These are phyloP conservation scores for Hemichromis elongatus DNA, from an alignment of 2,113 vertebrate genomes.

Conservation along the genomic window DNA sequence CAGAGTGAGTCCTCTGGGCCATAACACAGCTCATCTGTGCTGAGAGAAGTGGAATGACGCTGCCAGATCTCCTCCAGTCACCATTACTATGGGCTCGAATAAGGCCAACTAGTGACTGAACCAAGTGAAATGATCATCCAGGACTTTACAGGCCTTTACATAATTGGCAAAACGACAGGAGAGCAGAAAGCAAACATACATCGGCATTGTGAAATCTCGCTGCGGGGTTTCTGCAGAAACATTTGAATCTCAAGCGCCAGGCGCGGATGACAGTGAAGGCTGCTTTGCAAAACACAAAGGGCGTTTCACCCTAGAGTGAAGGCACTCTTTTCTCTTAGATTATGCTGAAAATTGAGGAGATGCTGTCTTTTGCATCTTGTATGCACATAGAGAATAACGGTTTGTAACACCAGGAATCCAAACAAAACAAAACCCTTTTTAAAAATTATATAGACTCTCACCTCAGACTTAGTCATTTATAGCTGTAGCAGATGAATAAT, in stretches of 20 bases:
- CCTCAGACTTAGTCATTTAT: neutral
- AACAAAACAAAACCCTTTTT: neutral
- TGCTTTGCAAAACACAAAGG: constrained; percentile 3
- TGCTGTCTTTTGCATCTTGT: neutral
- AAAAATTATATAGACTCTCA: neutral
- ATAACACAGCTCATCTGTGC: neutral
- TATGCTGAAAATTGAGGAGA: neutral
- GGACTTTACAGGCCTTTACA: neutral
- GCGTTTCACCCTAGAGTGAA: neutral
- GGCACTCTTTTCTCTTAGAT: neutral
- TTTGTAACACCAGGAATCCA: neutral
- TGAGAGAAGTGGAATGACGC: neutral
- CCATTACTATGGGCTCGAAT: neutral
- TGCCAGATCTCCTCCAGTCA: constrained; percentile 6
- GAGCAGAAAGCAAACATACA: neutral
- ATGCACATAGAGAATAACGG: neutral
- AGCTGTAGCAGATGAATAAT: neutral
- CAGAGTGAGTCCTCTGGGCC: constrained; percentile 25
- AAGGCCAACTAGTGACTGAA: neutral
- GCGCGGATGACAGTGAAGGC: neutral
- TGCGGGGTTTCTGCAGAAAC: neutral
- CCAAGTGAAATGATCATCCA: neutral
- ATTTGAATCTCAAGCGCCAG: neutral
- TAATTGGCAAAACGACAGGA: neutral
- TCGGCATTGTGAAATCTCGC: neutral